Evolutionary conservation across 1,140 invertebrate species (phyloP), one percentile per base, ranked within the genome.

Genomic region (Philotrypesis tridentata): DNA sequence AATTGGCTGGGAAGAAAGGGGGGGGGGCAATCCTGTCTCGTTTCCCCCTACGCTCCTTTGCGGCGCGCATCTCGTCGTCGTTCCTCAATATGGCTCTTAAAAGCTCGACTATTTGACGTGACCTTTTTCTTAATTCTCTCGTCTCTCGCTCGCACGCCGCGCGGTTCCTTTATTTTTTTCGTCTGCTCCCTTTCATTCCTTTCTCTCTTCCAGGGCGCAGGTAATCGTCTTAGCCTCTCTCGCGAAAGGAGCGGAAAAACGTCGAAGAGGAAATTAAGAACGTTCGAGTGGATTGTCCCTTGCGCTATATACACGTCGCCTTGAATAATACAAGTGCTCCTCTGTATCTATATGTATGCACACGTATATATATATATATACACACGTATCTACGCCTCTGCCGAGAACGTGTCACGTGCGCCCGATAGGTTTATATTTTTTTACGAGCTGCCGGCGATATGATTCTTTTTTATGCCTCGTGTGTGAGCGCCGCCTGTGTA

Each of bases 161-260:
- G 33, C 33, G 33, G 9, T 37, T 37, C 33, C 33, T 37, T 37
- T 37, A 37, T 43, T 71, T 37, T 12, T 43, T 23, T 33, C 61
- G 25, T 48, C 75, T 68, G 60, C 82, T 76, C 40, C 67, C 63
- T 71, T 61, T 82, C 40, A 63, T 60, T 85, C 85, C 83, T 83
- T 82, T 84, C 75, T 83, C 70, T 82, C 82, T n/a, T n/a, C 85
- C 77, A 65, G 79, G 80, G 48, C 48, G 48, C 21, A 17, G 77
- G 61, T 88, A 88, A 88, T 88, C 87, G 86, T 85, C 87, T 88
- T 87, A 88, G 75, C 73, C 68, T 55, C 37, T 43, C 48, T 55
- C 43, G 43, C 43, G 33, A 43, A 29, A 60, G 31, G 29, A 17
- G 25, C 31, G 48, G 43, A 61, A 73, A 73, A 65, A 65, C 29